Evolutionary conservation across 2,888 invertebrate genomes (phyloP).

Genomic region (Cheilosia variabilis): DNA sequence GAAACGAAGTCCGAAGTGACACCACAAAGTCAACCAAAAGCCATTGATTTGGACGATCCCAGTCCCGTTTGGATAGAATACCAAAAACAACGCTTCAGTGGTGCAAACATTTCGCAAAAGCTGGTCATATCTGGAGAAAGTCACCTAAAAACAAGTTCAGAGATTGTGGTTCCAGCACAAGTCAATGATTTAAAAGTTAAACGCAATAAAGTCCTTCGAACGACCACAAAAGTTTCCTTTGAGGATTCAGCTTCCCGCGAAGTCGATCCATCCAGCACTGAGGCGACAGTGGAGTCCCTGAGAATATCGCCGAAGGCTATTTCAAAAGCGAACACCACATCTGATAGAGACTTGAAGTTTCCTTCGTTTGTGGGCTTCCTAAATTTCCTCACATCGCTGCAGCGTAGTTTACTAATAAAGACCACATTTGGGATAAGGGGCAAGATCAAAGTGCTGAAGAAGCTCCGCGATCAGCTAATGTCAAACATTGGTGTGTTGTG

Average conservation of each 20-base stretch:
- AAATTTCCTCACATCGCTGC: constrained; percentile 80
- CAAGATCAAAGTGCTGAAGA: constrained; percentile 81
- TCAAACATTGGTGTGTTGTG: constrained; percentile 87
- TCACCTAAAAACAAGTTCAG: constrained; percentile 77
- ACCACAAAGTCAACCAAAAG: neutral
- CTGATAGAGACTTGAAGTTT: constrained; percentile 68
- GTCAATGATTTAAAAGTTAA: constrained; percentile 19
- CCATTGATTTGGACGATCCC: constrained; percentile 70
- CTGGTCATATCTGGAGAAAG: constrained; percentile 77
- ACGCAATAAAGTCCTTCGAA: constrained; percentile 76
- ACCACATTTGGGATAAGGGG: constrained; percentile 80
- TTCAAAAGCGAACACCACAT: constrained; percentile 1
- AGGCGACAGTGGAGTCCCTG: constrained; percentile 2
- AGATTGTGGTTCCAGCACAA: constrained; percentile 77
- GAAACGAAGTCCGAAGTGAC: constrained; percentile 14
- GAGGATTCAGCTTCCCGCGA: constrained; percentile 27
- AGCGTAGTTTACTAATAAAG: constrained; percentile 80
- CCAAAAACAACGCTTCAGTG: constrained; percentile 80
- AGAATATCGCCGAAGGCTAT: neutral
- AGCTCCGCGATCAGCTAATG: constrained; percentile 85
- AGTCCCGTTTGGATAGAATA: constrained; percentile 82
- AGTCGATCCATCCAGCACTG: constrained; percentile 10
- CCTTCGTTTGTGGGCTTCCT: constrained; percentile 81
- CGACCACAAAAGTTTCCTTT: constrained; percentile 77
- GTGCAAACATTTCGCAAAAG: constrained; percentile 63